Percentiles rank a stretch among this genome's conserved stretches.
These are phyloP conservation scores for Nibea coibor DNA, from an alignment of 2,113 vertebrate genomes.

Conservation along the genomic window DNA sequence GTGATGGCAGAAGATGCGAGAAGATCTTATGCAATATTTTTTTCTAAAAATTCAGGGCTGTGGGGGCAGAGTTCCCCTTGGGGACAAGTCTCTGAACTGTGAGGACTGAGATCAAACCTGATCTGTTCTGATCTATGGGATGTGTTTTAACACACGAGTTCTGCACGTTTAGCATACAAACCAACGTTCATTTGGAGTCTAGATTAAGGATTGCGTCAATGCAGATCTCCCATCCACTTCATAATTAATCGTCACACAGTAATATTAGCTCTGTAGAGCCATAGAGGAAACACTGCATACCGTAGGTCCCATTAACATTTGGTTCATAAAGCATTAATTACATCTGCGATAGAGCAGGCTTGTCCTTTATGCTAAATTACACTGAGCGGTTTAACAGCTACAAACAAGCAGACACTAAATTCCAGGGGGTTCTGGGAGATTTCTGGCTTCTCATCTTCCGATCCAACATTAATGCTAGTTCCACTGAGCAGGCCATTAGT, in stretches of 20 bases:
- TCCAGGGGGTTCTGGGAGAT: not conserved
- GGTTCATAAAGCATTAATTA: constrained; percentile 30
- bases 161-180: not conserved
- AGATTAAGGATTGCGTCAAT: not conserved
- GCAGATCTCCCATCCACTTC: not conserved
- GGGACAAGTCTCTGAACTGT: not conserved
- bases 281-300: not conserved
- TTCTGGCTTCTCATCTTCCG: not conserved
- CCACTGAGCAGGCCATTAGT: constrained; percentile 12
- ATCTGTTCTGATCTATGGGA: not conserved
- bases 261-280: not conserved
- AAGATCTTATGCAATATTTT: not conserved
- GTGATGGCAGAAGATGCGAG: constrained; percentile 14
- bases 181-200: not conserved
- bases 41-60: not conserved
- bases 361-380: constrained; percentile 11
- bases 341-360: not conserved
- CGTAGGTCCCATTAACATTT: not conserved
- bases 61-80: not conserved
- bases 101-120: not conserved
- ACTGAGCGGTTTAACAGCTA: not conserved
- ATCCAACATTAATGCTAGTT: constrained; percentile 4
- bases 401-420: not conserved
- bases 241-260: not conserved
- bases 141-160: not conserved